phyloP scores from a whole-genome alignment of 2,888 invertebrate genomes.

The Agriopis aurantiaria region DNA sequence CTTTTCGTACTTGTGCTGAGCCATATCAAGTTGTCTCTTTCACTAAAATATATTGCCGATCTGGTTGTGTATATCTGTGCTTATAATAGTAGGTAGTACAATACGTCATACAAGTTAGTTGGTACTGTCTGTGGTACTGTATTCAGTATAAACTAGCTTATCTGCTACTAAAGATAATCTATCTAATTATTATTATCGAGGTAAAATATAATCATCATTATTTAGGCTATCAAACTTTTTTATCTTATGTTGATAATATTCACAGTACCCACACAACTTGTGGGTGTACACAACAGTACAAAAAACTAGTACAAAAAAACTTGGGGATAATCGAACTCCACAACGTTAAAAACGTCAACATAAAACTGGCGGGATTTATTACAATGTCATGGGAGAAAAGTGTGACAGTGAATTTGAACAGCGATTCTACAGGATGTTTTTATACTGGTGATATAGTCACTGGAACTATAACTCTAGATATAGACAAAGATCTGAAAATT shows the following conservation, averaged over 20 bases:
- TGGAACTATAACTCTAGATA: conserved; percentile 69
- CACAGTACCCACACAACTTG: background rate
- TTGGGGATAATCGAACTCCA: background rate
- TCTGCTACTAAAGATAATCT: background rate
- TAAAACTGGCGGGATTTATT: background rate
- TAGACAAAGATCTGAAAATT: conserved; percentile 65
- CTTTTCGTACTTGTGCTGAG: no score
- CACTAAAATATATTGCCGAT: no score
- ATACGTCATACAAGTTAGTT: no score
- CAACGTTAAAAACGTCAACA: no score
- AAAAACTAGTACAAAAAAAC: background rate
- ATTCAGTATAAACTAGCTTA: background rate
- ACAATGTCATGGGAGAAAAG: conserved; percentile 69
- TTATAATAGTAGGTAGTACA: no score
- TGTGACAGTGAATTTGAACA: conserved; percentile 64
- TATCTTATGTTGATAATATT: conserved; percentile 3
- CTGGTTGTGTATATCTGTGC: no score
- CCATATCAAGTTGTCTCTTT: no score
- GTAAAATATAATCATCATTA: conserved; percentile 5
- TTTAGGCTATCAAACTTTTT: background rate
- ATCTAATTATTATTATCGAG: background rate
- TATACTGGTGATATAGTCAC: conserved; percentile 78
- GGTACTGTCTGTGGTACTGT: no score
- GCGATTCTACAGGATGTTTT: conserved; percentile 68
- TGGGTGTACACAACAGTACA: no score